Base-by-base conservation (phyloP, 2,888 invertebrate genomes). In the Alsophila aescularia region DNA sequence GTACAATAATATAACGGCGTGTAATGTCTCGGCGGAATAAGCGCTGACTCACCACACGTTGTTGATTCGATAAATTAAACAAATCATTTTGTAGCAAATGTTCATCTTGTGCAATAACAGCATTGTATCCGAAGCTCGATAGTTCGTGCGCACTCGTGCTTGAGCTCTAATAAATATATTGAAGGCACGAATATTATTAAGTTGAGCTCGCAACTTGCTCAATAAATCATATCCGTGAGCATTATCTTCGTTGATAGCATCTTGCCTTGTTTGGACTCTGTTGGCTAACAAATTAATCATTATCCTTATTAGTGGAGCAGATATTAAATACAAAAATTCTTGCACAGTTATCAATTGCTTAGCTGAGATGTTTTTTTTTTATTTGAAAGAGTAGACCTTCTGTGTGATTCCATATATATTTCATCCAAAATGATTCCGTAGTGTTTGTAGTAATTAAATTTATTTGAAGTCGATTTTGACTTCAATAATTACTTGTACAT, bases 51-150 rank as follows among this genome's bases (percentile, higher is more conserved):
- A 82, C 67, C 59, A 60, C 65, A 64, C 65, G 61, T 70, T 67
- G 65, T 75, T 76, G 75, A 75, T 77, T 77, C 72, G 75, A 77
- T 79, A 80, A 81, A 76, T 75, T 76, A 81, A 75, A 77, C 77
- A 81, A 81, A 83, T 81, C 74, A 72, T 77, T 81, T 82, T 79
- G 77, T 76, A 75, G 75, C 72, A 72, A 72, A 77, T 76, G 82
- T 81, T 80, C 79, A 80, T 84, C 78, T 85, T 81, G 70, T 73
- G 79, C 73, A 84, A 85, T 82, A 76, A 79, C 77, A 66, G 74
- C 71, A 77, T 79, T 80, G 77, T 78, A 67, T 66, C 60, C 63
- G 65, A 43, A 29, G 55, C 52, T 54, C 57, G 36, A 64, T 48
- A 43, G 37, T 62, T 65, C 62, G 61, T 67, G 69, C 57, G 70